Conservation (phyloP, 2,797 vertebrate genomes). For the Poeciliopsis infans region DNA sequence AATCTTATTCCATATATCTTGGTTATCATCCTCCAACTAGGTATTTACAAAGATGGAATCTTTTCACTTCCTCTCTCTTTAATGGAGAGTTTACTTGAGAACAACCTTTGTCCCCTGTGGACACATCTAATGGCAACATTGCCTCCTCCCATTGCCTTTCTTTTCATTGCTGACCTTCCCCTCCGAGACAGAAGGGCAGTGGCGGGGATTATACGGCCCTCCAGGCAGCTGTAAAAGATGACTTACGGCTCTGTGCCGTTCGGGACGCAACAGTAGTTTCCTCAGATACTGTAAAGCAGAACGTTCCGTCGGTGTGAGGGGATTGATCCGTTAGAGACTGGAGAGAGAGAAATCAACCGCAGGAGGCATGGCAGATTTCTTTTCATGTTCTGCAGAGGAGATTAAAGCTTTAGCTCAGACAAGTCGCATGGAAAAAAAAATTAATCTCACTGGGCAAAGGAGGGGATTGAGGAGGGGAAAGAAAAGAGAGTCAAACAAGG, state of each 20-base stretch:
- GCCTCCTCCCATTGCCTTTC: constrained; percentile 9
- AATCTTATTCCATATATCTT: constrained; percentile 11
- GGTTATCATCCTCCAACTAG: constrained; percentile 3
- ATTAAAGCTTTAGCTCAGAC: constrained; percentile 69
- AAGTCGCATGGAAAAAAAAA: constrained; percentile 43
- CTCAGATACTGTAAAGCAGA: constrained; percentile 15
- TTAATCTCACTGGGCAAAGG: constrained; percentile 52
- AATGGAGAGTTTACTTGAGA: constrained; percentile 38
- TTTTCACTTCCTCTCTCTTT: constrained; percentile 25
- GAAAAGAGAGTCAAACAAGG: constrained; percentile 59
- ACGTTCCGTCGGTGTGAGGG: constrained; percentile 24
- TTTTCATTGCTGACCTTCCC: constrained; percentile 64
- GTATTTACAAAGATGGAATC: not conserved
- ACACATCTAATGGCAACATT: constrained; percentile 37
- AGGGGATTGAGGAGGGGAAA: constrained; percentile 55
- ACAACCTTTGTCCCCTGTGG: constrained; percentile 37
- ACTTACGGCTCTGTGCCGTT: constrained; percentile 46
- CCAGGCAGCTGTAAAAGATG: constrained; percentile 70
- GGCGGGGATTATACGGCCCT: constrained; percentile 60
- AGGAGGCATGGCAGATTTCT: constrained; percentile 50
- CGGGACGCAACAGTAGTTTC: constrained; percentile 55
- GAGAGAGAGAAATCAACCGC: constrained; percentile 52
- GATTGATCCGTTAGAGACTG: constrained; percentile 62
- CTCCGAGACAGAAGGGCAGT: constrained; percentile 52
- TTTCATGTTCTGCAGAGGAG: constrained; percentile 67